phyloP scores from a whole-genome alignment of 2,113 vertebrate species.

The Melanocharis versteri region DNA sequence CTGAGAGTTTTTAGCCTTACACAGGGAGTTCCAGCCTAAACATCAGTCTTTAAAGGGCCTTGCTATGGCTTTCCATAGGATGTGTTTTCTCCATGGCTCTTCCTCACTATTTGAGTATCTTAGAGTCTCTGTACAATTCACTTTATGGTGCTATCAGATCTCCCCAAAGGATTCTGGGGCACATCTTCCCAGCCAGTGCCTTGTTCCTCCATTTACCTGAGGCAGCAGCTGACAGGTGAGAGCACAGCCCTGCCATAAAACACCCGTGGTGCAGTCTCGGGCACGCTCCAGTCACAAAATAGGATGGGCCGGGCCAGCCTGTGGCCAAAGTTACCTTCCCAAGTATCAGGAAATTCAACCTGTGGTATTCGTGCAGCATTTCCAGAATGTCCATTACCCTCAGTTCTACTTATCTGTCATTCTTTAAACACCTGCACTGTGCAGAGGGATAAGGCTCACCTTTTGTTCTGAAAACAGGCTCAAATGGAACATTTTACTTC shows the following conservation, averaged over 20 bases:
- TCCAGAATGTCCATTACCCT: background rate
- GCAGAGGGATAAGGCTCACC: background rate
- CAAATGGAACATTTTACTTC: background rate
- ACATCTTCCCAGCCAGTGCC: background rate
- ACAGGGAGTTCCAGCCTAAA: background rate
- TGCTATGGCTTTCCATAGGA: background rate
- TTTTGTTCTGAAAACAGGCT: background rate
- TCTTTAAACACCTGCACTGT: background rate
- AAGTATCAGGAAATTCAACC: background rate
- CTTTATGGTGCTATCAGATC: background rate
- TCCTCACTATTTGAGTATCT: background rate
- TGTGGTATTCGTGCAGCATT: background rate
- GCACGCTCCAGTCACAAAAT: fast-evolving
- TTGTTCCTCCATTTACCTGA: background rate
- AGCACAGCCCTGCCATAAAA: background rate
- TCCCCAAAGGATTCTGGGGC: background rate
- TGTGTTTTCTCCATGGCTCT: background rate
- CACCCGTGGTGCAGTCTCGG: background rate
- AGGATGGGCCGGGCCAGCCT: background rate
- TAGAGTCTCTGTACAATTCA: background rate
- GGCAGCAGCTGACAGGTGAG: background rate
- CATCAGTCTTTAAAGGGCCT: background rate
- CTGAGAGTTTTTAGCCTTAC: background rate
- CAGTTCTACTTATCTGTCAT: background rate
- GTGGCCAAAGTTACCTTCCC: background rate